Percentiles rank a stretch among this genome's conserved stretches.
Evolutionary conservation across 2,113 vertebrate species (phyloP).

Genomic region (Salvelinus namaycush): DNA sequence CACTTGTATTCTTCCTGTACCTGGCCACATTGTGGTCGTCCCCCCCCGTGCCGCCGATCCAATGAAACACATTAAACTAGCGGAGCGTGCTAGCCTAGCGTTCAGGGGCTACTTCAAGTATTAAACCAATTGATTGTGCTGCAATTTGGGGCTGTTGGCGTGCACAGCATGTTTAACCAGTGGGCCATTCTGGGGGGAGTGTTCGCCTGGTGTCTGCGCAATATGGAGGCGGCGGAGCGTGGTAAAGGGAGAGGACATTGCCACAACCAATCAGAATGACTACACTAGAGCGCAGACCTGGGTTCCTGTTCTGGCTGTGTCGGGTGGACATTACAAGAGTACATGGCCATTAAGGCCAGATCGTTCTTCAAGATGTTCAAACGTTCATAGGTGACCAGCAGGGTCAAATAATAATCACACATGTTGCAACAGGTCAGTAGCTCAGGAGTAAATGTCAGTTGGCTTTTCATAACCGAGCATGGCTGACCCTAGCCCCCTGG

Average conservation of each 20-base stretch:
- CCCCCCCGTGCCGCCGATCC: slow-evolving; percentile 46
- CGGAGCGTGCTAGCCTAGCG: slow-evolving; percentile 52
- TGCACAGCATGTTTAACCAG: slow-evolving; percentile 51
- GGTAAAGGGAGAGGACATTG: slow-evolving; percentile 25
- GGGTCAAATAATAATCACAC: too few species aligned
- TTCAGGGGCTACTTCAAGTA: slow-evolving; percentile 56
- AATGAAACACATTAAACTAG: slow-evolving; percentile 64
- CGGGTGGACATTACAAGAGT: too few species aligned
- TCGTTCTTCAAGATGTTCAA: too few species aligned
- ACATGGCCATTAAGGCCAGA: too few species aligned
- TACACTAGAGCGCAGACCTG: too few species aligned
- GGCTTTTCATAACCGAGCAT: too few species aligned
- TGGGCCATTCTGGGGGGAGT: slow-evolving; percentile 42
- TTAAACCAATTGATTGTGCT: slow-evolving; percentile 69
- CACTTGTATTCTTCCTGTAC: too few species aligned
- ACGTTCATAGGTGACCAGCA: too few species aligned
- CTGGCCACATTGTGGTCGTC: slow-evolving; percentile 1
- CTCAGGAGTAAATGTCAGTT: too few species aligned
- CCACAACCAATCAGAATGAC: slow-evolving; percentile 21
- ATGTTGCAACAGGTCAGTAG: too few species aligned
- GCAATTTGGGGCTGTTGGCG: slow-evolving; percentile 50
- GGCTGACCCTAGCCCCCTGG: too few species aligned
- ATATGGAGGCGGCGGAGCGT: slow-evolving; percentile 57
- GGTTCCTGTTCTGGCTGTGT: too few species aligned
- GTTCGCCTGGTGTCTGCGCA: slow-evolving; percentile 43